Conservation (phyloP, 2,113 vertebrate genomes). For the Psilopogon haemacephalus region DNA sequence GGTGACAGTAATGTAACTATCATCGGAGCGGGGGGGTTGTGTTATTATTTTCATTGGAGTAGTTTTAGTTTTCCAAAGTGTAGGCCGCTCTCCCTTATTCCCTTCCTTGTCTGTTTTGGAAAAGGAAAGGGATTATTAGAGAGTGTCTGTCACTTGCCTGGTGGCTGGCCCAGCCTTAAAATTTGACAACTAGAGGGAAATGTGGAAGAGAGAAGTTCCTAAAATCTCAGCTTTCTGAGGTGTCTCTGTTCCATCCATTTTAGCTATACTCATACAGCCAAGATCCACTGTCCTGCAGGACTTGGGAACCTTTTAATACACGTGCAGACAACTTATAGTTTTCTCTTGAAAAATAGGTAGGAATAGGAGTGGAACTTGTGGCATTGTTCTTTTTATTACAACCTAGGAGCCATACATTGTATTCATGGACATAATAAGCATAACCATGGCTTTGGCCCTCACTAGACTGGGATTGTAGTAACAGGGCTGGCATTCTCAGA, state of each 20-base stretch:
- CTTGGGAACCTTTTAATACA: background rate
- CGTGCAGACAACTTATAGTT: background rate
- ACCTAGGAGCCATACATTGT: background rate
- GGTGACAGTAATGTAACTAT: too few relatives aligned
- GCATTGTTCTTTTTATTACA: background rate
- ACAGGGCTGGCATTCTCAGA: conserved; percentile 47
- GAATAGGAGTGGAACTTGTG: background rate
- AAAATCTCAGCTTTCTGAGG: background rate
- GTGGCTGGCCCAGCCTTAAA: background rate
- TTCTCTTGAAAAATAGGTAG: background rate
- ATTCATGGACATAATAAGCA: background rate
- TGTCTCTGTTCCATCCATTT: background rate
- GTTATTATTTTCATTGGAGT: too few relatives aligned
- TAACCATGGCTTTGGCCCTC: background rate
- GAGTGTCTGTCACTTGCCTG: too few relatives aligned
- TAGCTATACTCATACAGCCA: background rate
- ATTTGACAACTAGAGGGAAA: background rate
- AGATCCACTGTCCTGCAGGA: background rate
- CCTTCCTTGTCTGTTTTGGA: too few relatives aligned
- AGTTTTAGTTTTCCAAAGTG: too few relatives aligned
- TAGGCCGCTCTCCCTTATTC: too few relatives aligned
- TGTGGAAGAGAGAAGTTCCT: background rate
- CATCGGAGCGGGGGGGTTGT: too few relatives aligned
- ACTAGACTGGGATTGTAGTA: background rate
- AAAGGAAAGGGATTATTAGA: too few relatives aligned